phyloP scores from a whole-genome alignment of 1,140 invertebrate species.

The Mylabris phalerata region DNA sequence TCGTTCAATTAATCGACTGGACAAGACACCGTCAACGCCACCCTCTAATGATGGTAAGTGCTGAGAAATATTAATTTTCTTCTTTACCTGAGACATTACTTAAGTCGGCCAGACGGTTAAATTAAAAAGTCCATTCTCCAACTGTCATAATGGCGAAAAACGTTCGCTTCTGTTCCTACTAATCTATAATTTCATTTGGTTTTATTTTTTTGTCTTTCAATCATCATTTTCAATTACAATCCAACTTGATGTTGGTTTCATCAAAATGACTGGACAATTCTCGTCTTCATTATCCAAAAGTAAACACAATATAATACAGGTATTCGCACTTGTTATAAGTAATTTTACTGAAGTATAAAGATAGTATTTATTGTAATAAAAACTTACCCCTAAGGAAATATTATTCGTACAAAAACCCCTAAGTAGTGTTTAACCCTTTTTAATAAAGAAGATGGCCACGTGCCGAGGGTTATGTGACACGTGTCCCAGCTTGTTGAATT shows the following conservation, averaged over 20 bases:
- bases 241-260: too few species aligned
- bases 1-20: conserved; percentile 31
- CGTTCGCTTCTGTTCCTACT: too few species aligned
- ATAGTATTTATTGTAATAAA: conserved; percentile 24
- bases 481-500: conserved; percentile 34
- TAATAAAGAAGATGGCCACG: conserved; percentile 34
- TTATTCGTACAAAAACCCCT: conserved; percentile 32
- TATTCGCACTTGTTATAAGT: too few species aligned
- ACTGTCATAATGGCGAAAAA: too few species aligned
- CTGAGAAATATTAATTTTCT: background rate
- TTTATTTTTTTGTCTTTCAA: too few species aligned
- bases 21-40: conserved; percentile 40
- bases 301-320: too few species aligned
- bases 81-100: background rate
- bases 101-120: too few species aligned
- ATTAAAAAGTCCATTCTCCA: too few species aligned
- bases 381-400: conserved; percentile 26
- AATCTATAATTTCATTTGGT: too few species aligned
- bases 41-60: conserved; percentile 39
- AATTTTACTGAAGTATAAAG: background rate
- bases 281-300: too few species aligned
- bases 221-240: too few species aligned
- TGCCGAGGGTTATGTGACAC: conserved; percentile 29
- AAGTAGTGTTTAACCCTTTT: conserved; percentile 37
- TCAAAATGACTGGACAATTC: too few species aligned